These are phyloP conservation scores for Ornithorhynchus anatinus DNA, from an alignment of 2,113 vertebrate genomes.

Conservation along the genomic window DNA sequence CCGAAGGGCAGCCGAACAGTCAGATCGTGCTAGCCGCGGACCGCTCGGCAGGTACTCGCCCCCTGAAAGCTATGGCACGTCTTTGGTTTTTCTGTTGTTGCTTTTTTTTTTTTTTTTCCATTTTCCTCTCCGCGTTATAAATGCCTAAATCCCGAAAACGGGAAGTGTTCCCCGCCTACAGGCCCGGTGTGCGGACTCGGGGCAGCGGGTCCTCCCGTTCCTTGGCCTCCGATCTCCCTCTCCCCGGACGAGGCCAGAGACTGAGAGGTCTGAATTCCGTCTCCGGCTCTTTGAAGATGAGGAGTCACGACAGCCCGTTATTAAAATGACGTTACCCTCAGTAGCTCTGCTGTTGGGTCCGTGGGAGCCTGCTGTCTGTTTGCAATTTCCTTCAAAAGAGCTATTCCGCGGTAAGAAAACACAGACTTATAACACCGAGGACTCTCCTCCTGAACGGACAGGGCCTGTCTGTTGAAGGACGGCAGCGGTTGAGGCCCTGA, in stretches of 20 bases:
- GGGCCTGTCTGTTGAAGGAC: too few relatives aligned
- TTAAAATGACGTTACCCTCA: too few relatives aligned
- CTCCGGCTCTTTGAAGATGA: not conserved
- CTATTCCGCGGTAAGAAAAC: too few relatives aligned
- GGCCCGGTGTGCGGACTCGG: too few relatives aligned
- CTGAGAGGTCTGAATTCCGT: not conserved
- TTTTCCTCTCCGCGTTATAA: not conserved
- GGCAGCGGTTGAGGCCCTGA: too few relatives aligned
- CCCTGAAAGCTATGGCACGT: constrained; percentile 27
- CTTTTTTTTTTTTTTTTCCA: not conserved
- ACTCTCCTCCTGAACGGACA: too few relatives aligned
- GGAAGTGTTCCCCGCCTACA: not conserved
- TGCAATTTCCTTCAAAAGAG: too few relatives aligned
- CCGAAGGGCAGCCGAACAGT: constrained; percentile 64
- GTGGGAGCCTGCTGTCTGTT: too few relatives aligned
- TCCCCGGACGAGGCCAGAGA: not conserved
- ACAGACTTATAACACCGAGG: too few relatives aligned
- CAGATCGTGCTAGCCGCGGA: constrained; percentile 62
- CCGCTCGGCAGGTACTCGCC: constrained; percentile 64
- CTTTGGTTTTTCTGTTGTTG: too few relatives aligned
- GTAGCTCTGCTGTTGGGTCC: too few relatives aligned
- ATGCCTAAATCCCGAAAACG: constrained; percentile 16
- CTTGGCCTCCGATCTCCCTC: constrained; percentile 8
- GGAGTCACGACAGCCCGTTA: too few relatives aligned
- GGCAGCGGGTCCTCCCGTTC: not conserved